A percentile compares a stretch with the other conserved stretches of the same genome.
These are phyloP conservation scores for Xanthostigma xanthostigma DNA, from an alignment of 2,888 invertebrate genomes.

Conservation along the genomic window DNA sequence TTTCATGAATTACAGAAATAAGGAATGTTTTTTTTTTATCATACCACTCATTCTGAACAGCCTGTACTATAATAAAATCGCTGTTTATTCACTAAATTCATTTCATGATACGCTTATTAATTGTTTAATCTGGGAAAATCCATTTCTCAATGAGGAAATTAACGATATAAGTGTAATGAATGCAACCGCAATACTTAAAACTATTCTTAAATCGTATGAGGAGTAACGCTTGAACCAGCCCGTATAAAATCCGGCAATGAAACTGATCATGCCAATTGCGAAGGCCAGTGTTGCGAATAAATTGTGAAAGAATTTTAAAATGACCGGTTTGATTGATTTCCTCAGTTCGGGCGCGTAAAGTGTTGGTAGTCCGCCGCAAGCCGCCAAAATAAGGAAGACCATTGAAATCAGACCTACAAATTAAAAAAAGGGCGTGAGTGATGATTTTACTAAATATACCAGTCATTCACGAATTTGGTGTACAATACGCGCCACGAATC, in stretches of 20 bases:
- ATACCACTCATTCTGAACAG: neutral
- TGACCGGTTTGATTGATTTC: slow-evolving; percentile 31
- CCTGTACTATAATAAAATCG: neutral
- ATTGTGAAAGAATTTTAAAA: slow-evolving; percentile 35
- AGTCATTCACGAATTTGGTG: too few species aligned
- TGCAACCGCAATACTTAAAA: too few species aligned
- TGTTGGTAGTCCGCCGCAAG: slow-evolving; percentile 33
- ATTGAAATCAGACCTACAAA: slow-evolving; percentile 34
- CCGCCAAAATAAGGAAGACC: slow-evolving; percentile 30
- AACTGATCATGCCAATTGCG: slow-evolving; percentile 33
- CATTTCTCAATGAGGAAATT: neutral
- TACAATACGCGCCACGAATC: too few species aligned
- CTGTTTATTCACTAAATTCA: neutral
- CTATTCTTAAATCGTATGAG: neutral
- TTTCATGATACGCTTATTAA: neutral
- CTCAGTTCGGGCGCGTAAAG: slow-evolving; percentile 36
- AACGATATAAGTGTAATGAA: neutral
- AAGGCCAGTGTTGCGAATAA: slow-evolving; percentile 35
- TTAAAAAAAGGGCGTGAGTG: neutral
- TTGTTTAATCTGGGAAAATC: neutral
- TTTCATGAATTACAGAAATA: too few species aligned
- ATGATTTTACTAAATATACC: neutral
- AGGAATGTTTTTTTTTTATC: neutral
- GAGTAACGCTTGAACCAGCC: neutral
- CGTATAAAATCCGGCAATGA: slow-evolving; percentile 16